Conservation (phyloP, 2,113 vertebrate species). For the Silurus meridionalis region DNA sequence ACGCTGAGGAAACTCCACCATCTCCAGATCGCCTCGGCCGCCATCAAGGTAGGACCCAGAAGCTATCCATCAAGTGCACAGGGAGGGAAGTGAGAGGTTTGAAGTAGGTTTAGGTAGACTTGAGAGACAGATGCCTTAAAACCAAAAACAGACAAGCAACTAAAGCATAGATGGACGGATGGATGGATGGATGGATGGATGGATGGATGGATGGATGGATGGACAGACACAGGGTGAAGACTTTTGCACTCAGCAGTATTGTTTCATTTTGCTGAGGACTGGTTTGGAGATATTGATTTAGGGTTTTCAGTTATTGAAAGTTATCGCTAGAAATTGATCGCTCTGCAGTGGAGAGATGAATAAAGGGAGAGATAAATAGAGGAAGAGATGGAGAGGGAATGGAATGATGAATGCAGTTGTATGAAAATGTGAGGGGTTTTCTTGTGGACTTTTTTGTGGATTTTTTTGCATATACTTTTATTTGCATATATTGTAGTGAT, state of each 20-base stretch:
- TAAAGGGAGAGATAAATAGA: too few species aligned
- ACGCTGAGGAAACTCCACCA: conserved; percentile 77
- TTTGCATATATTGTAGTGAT: conserved; percentile 2
- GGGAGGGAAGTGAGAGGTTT: too few species aligned
- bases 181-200: too few species aligned
- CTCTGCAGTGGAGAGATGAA: too few species aligned
- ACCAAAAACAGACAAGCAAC: too few species aligned
- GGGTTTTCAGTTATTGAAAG: too few species aligned
- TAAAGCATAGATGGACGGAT: too few species aligned
- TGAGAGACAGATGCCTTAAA: not conserved
- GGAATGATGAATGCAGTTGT: not conserved
- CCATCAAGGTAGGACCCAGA: conserved; percentile 70
- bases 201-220: too few species aligned
- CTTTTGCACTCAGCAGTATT: not conserved
- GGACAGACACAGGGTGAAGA: not conserved
- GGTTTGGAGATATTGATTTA: too few species aligned
- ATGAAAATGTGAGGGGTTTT: not conserved
- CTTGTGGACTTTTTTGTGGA: not conserved
- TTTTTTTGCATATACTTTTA: not conserved
- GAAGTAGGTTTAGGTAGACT: not conserved
- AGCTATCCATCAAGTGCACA: too few species aligned
- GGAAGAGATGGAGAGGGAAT: not conserved
- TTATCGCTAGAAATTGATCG: too few species aligned
- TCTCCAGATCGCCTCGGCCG: conserved; percentile 78
- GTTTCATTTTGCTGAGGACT: too few species aligned